Conservation (phyloP, 2,113 vertebrate species). For the Triplophysa rosa region DNA sequence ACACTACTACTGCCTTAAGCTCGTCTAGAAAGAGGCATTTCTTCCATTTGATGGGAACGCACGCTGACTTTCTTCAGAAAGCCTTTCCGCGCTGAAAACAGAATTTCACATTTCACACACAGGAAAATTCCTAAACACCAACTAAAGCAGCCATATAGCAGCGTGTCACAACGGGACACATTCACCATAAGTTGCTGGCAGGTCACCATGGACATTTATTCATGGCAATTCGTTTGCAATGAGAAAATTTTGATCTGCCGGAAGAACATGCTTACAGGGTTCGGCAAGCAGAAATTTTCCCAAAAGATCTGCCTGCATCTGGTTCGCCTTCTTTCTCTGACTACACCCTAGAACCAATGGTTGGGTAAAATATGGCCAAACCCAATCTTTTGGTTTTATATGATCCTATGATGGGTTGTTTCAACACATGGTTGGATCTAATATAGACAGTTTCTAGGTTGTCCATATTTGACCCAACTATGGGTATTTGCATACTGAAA, state of each 20-base stretch:
- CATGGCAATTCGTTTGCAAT: neutral
- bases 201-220: neutral
- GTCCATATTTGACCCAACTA: no score
- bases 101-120: neutral
- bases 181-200: neutral
- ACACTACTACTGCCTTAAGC: slow-evolving; percentile 38
- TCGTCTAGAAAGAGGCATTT: slow-evolving; percentile 36
- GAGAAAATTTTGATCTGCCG: neutral
- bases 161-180: neutral
- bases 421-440: no score
- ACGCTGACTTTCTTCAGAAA: slow-evolving; percentile 24
- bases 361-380: no score
- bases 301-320: neutral
- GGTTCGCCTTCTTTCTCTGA: neutral
- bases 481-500: no score
- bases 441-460: no score
- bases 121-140: neutral
- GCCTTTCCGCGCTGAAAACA: slow-evolving; percentile 17
- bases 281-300: neutral
- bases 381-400: no score
- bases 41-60: slow-evolving; percentile 46
- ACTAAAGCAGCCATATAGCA: neutral
- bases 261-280: slow-evolving; percentile 14
- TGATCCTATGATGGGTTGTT: no score
- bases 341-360: no score